Conservation (phyloP, 2,113 vertebrate species). For the Dolichallabes microphthalmus region DNA sequence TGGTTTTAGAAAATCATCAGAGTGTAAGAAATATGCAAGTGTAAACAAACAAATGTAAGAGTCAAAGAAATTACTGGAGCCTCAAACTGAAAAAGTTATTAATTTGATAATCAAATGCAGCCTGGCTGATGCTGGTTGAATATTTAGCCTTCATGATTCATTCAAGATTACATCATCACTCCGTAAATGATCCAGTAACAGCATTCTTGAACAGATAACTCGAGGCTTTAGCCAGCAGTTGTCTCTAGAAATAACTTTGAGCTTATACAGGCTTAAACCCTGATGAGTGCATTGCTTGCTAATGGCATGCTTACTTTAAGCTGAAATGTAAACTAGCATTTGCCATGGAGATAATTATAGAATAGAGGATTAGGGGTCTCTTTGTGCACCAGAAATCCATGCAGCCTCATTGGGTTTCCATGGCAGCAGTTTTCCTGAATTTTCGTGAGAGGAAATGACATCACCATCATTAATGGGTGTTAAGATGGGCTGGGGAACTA, state of each 20-base stretch:
- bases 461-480: constrained; percentile 21
- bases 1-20: not conserved
- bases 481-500: not conserved
- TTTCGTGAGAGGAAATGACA: constrained; percentile 38
- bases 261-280: constrained; percentile 27
- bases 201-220: constrained; percentile 19
- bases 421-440: constrained; percentile 39
- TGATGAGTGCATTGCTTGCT: constrained; percentile 20
- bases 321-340: constrained; percentile 54
- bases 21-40: not conserved
- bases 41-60: not conserved
- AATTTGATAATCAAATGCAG: not conserved
- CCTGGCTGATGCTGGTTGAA: constrained; percentile 11
- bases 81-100: not conserved
- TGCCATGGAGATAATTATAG: constrained; percentile 53
- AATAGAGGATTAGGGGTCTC: constrained; percentile 50
- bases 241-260: constrained; percentile 14
- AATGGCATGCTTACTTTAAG: constrained; percentile 46
- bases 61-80: not conserved
- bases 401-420: constrained; percentile 44
- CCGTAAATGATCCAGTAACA: constrained; percentile 26
- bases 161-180: constrained; percentile 32
- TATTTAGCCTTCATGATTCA: not conserved
- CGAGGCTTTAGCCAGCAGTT: not conserved
- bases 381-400: constrained; percentile 40